Base-by-base conservation (phyloP, 2,113 vertebrate genomes). In the Columbina picui region DNA sequence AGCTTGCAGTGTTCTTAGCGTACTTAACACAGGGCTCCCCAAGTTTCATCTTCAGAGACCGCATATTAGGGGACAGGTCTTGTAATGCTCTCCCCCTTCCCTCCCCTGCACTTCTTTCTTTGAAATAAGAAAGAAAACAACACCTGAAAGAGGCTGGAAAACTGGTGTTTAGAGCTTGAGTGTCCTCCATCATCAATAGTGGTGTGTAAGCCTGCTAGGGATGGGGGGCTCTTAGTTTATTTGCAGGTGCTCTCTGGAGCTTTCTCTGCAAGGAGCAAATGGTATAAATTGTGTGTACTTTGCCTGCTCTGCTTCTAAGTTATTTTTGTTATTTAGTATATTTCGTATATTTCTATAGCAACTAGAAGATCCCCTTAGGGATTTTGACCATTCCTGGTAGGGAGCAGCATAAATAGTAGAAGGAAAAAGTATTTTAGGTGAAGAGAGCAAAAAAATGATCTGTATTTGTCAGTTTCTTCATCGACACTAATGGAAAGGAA, bases 261-360 rank as follows among this genome's bases (percentile, higher is more conserved):
- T 90, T 74, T 94, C 79, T 56, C 87, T 93, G 79, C 90, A 50
- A 93, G 92, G 59, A 88, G 38, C 32, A 81, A 94, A 67, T 64
- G 55, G 41, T 94, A 88, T 95, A 79, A 96, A 94, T 88, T 84
- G 64, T 86, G 71, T 94, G 64, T 94, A 81, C 73, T 86, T 93
- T 93, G 60, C 64, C 79, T 94, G 53, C 68, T 84, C 71, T n/a
- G 3, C 34, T 67, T 88, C 63, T 57, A 89, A 76, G 56, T 70
- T 77, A 38, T 85, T 92, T 84, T 67, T 92, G 38, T 90, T 92
- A 67, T 88, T 95, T 95, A 86, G 67, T 83, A 68, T 92, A 92
- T 45, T 45, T 45, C 18, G 18, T 94, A 52, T 76, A 95, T 93
- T 97, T 90, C 93, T 94, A 81, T 94, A 92, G 84, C 77, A 96